phyloP scores from a whole-genome alignment of 2,797 vertebrate species.

The Sebastes oblongus region DNA sequence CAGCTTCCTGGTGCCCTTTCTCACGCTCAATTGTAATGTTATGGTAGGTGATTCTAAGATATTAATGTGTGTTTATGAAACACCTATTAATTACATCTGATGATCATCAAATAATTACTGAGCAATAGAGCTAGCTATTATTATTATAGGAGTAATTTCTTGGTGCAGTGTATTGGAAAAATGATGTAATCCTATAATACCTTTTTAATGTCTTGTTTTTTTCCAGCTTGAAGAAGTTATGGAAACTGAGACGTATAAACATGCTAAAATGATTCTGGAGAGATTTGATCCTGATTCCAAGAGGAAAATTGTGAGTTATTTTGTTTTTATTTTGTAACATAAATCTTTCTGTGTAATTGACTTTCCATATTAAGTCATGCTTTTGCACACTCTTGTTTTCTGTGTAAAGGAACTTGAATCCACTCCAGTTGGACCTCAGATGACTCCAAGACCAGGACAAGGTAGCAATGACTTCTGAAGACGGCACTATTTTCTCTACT shows the following conservation, averaged over 20 bases:
- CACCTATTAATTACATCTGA: constrained; percentile 32
- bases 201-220: constrained; percentile 19
- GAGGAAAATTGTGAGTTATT: constrained; percentile 87
- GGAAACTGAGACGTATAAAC: constrained; percentile 99
- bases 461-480: constrained; percentile 77
- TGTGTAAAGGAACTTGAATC: constrained; percentile 87
- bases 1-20: constrained; percentile 20
- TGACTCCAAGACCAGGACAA: constrained; percentile 93
- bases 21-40: constrained; percentile 17
- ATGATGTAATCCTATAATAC: background rate
- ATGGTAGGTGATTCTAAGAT: constrained; percentile 21
- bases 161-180: background rate
- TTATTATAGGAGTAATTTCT: background rate
- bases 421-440: constrained; percentile 81
- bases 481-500: background rate
- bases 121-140: background rate
- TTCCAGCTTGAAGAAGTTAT: constrained; percentile 97
- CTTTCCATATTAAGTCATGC: background rate
- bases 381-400: constrained; percentile 47
- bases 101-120: constrained; percentile 29
- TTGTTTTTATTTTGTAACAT: background rate
- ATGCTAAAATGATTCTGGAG: constrained; percentile 97
- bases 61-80: constrained; percentile 9
- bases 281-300: constrained; percentile 96
- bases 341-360: background rate